Conservation (phyloP, 2,113 vertebrate genomes). For the Calyptommatus sinebrachiatus region DNA sequence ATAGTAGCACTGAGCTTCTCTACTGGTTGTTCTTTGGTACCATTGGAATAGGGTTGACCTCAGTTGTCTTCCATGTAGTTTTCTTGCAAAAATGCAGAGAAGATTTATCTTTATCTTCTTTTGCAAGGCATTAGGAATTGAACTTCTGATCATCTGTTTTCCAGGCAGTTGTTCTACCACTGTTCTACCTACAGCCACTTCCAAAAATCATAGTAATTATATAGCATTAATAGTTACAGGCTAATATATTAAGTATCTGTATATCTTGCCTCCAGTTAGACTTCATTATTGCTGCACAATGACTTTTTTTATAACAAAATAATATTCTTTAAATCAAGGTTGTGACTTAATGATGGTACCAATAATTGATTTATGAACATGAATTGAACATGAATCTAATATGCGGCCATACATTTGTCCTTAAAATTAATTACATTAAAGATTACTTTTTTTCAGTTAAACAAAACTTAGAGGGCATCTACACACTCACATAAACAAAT, state of each 20-base stretch:
- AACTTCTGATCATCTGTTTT: not conserved
- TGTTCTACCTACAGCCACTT: too few relatives aligned
- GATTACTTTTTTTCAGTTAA: not conserved
- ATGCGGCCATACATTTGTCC: not conserved
- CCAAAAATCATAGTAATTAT: not conserved
- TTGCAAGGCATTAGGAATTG: too few relatives aligned
- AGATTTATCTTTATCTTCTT: too few relatives aligned
- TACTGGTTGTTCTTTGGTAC: not conserved
- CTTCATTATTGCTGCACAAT: slow-evolving; percentile 17
- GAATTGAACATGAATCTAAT: not conserved
- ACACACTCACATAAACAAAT: not conserved
- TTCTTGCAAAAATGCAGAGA: too few relatives aligned
- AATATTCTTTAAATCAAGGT: slow-evolving; percentile 33
- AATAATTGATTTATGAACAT: not conserved
- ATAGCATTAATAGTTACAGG: not conserved
- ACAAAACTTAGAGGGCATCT: not conserved
- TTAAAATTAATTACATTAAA: not conserved
- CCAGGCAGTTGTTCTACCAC: too few relatives aligned
- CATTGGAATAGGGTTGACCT: too few relatives aligned
- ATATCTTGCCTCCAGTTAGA: slow-evolving; percentile 26
- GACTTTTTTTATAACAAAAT: not conserved
- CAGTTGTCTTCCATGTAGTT: too few relatives aligned
- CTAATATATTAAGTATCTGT: slow-evolving; percentile 23
- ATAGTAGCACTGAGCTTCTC: slow-evolving; percentile 10
- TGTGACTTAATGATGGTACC: slow-evolving; percentile 24